Base-by-base conservation (phyloP, 1,140 invertebrate genomes). In the Berghia stephanieae region DNA sequence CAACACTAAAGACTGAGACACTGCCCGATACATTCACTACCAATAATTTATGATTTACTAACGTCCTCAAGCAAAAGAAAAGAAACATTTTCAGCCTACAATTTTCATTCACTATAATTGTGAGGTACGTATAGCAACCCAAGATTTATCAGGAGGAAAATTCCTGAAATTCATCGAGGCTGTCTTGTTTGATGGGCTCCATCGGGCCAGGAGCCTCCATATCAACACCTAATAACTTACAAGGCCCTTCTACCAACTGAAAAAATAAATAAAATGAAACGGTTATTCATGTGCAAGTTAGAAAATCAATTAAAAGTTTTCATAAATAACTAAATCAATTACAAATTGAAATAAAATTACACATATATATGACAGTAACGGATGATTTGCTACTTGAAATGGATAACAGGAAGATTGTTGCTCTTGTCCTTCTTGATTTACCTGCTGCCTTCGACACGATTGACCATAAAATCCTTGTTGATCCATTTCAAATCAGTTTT, bases 101-200 rank as follows among this genome's bases (percentile, higher is more conserved):
- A 55, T 31, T 34, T 2, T 24, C 24, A 27, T n/a, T 18, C 16
- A 49, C 18, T 0, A 31, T 0, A 13, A 31, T 5, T 24, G 18
- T 24, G 6, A 36, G 27, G 1, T 46, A 31, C 21, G 46, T 18
- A 6, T 2, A 60, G 43, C 40, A 68, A 1, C 3, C n/a, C 18
- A 31, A 72, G 44, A 31, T 24, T 63, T 27, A 66, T 8, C 63
- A 72, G 71, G 72, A 81, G n/a, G 76, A 78, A 69, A 81, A 83
- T 57, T 85, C 84, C 8, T 71, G 79, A 40, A 85, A 78, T 43
- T 80, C 81, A 76, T 85, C 84, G 18, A 85, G 68, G 79, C 80
- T 85, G 75, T 84, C 83, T 31, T 83, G 83, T 57, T 79, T 76
- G n/a, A 79, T 81, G 13, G 81, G 74, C n/a, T 75, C 69, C 74